Base-by-base conservation (phyloP, 2,113 vertebrate species). In the Candoia aspera region DNA sequence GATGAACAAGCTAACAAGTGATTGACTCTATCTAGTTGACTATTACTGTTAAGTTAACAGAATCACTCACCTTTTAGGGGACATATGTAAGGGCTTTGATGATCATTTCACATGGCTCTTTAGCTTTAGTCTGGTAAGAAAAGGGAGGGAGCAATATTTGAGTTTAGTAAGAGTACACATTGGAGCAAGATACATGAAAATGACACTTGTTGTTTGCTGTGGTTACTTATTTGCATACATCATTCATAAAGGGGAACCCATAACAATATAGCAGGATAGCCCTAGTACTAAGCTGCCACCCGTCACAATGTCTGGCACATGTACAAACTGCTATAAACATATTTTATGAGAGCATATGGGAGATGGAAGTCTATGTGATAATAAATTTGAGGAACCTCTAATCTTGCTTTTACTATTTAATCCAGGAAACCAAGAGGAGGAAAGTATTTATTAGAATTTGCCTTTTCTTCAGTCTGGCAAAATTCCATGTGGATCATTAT, bases 341-440 rank as follows among this genome's bases (percentile, higher is more conserved):
- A 24, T 4, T 94, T 96, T 94, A 94, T 95, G 93, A 91, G 95
- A 96, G 92, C 96, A 97, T 94, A 96, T 97, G 96, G 90, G 91
- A 96, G 94, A 96, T 90, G 96, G 93, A 21, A 90, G 6, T 92
- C 86, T n/a, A 84, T 6, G 26, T 1, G 57, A 95, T 10, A 29
- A 94, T 96, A 96, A 95, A 95, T 91, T 84, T 94, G 95, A 95
- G 92, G 0, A 73, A 88, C 93, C 26, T 84, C 49, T 85, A 91
- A 89, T 88, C 86, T 85, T 46, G 33, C 53, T 84, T 60, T 89
- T 60, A n/a, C 58, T 54, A 64, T 85, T 92, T 92, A 33, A 15
- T 89, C 9, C 87, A 85, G 91, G 87, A 84, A 92, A n/a, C 79
- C 55, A 49, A 57, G 53, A 68, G 46, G 90, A 54, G 53, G 87